Evolutionary conservation across 2,113 vertebrate genomes (phyloP).

Genomic region (Alligator mississippiensis): DNA sequence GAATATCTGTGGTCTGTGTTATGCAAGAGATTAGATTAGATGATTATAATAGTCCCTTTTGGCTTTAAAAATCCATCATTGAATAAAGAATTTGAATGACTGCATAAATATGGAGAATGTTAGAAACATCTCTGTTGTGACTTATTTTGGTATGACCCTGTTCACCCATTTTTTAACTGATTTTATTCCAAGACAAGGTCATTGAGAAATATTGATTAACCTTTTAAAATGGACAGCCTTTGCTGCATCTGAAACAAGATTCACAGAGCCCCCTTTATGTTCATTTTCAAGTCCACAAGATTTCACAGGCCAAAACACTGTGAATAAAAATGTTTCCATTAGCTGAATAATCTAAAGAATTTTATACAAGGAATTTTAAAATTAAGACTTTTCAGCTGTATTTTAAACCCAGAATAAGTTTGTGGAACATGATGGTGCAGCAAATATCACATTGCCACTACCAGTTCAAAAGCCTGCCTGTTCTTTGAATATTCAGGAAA

Average conservation of each 20-base stretch:
- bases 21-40: background rate
- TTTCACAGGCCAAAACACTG: background rate
- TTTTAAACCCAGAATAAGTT: background rate
- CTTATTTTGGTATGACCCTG: background rate
- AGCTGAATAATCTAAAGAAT: background rate
- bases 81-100: background rate
- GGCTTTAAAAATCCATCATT: background rate
- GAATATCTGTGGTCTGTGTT: background rate
- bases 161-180: background rate
- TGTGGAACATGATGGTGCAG: background rate
- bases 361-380: background rate
- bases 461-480: background rate
- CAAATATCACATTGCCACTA: background rate
- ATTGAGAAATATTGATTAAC: background rate
- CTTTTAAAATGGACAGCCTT: background rate
- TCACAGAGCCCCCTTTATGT: background rate
- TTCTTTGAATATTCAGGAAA: background rate
- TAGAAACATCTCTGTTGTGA: background rate
- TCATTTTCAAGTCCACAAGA: background rate
- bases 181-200: background rate
- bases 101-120: background rate
- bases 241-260: background rate
- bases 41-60: background rate
- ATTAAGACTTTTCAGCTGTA: background rate
- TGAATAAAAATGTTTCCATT: background rate